Conservation (phyloP, 2,797 vertebrate genomes). For the Phyllotis vaccarum region DNA sequence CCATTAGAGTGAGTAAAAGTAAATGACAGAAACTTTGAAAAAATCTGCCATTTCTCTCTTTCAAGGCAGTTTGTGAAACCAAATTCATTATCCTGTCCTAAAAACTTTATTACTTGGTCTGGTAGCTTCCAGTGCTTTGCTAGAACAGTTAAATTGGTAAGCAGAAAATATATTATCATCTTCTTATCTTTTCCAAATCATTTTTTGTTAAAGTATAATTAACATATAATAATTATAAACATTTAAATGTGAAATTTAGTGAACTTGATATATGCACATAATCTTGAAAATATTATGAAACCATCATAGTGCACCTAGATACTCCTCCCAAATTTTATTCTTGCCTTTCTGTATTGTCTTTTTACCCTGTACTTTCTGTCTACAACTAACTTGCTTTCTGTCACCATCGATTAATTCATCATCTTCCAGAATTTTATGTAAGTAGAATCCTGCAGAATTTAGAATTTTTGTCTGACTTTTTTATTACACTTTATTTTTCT, state of each 20-base stretch:
- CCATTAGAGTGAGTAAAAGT: neutral
- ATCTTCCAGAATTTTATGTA: slow-evolving; percentile 52
- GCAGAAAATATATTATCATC: neutral
- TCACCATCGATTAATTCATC: neutral
- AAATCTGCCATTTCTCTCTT: slow-evolving; percentile 41
- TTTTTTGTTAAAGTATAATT: slow-evolving; percentile 27
- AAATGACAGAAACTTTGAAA: slow-evolving; percentile 47
- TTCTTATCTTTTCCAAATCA: neutral
- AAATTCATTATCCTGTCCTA: slow-evolving; percentile 44
- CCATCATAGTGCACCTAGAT: neutral
- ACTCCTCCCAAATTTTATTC: neutral
- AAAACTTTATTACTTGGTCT: slow-evolving; percentile 5
- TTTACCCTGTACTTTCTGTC: neutral
- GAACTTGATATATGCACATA: slow-evolving; percentile 38
- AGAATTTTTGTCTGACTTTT: neutral
- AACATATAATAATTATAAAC: neutral
- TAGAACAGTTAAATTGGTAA: slow-evolving; percentile 24
- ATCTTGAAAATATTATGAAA: slow-evolving; percentile 3
- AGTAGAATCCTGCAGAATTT: neutral
- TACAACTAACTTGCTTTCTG: neutral
- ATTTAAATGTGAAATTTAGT: slow-evolving; percentile 1
- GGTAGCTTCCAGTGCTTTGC: slow-evolving; percentile 13
- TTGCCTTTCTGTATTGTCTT: neutral
- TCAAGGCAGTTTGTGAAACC: slow-evolving; percentile 36
- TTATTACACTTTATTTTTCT: neutral